phyloP scores from a whole-genome alignment of 1,140 invertebrate genomes.

The Drosophila rhopaloa region DNA sequence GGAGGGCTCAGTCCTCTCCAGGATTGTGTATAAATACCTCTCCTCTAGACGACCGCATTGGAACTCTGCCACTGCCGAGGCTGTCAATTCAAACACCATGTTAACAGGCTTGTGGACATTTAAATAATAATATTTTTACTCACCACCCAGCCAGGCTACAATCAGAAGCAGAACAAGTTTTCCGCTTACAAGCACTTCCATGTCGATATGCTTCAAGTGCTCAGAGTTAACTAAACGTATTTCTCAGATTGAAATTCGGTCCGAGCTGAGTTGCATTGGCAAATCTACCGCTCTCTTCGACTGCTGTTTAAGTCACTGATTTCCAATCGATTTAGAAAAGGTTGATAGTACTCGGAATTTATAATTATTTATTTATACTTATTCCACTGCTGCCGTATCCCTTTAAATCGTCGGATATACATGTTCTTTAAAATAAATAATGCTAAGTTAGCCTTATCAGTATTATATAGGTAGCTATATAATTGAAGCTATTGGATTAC shows the following conservation, averaged over 20 bases:
- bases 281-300: slow-evolving; percentile 8
- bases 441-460: too few relatives aligned
- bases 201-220: slow-evolving; percentile 19
- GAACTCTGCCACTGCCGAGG: neutral
- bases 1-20: slow-evolving; percentile 33
- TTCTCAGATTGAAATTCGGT: too few relatives aligned
- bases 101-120: neutral
- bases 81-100: neutral
- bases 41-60: slow-evolving; percentile 55
- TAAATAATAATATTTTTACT: neutral
- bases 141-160: slow-evolving; percentile 33
- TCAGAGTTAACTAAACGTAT: slow-evolving; percentile 36
- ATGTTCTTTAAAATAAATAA: too few relatives aligned
- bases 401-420: too few relatives aligned
- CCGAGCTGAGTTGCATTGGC: neutral
- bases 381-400: too few relatives aligned
- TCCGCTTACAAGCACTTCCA: slow-evolving; percentile 21
- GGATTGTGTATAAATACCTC: slow-evolving; percentile 24
- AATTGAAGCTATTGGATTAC: too few relatives aligned
- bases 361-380: too few relatives aligned
- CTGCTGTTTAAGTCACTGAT: neutral
- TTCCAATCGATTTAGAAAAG: too few relatives aligned
- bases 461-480: too few relatives aligned
- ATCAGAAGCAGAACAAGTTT: slow-evolving; percentile 46
- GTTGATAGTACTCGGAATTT: too few relatives aligned